These are phyloP conservation scores for Diaperis boleti DNA, from an alignment of 2,888 invertebrate species.

Conservation along the genomic window DNA sequence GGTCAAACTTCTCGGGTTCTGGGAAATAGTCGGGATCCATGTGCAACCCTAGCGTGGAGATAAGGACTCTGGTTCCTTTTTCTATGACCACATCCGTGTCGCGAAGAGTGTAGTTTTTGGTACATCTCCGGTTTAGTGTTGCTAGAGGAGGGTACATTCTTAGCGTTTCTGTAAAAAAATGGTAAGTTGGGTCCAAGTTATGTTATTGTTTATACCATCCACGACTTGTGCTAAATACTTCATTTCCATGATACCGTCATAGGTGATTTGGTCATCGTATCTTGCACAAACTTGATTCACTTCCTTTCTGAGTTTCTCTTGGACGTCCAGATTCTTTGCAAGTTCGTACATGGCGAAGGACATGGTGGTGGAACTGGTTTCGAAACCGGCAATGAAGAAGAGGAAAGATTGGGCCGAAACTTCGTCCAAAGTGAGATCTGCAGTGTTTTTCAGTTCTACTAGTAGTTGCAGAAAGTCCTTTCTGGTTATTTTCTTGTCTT, in stretches of 20 bases:
- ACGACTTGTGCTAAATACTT: slow-evolving; percentile 64
- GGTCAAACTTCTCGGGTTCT: slow-evolving; percentile 53
- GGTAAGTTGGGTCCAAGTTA: too few species aligned
- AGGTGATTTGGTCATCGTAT: slow-evolving; percentile 61
- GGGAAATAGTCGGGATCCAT: slow-evolving; percentile 54
- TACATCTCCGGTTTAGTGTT: slow-evolving; percentile 44
- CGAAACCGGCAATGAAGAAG: slow-evolving; percentile 73
- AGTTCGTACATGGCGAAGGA: slow-evolving; percentile 70
- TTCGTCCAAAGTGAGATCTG: slow-evolving; percentile 46
- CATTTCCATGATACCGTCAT: slow-evolving; percentile 66
- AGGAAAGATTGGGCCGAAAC: slow-evolving; percentile 69
- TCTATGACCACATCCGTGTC: slow-evolving; percentile 48
- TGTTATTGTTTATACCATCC: too few species aligned
- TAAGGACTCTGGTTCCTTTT: slow-evolving; percentile 55
- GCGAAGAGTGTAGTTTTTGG: slow-evolving; percentile 44
- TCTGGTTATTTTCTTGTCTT: slow-evolving; percentile 48
- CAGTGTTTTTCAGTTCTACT: slow-evolving; percentile 49
- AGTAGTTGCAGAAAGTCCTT: slow-evolving; percentile 54
- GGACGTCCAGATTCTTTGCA: slow-evolving; percentile 65
- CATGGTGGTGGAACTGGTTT: slow-evolving; percentile 72
- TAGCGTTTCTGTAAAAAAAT: slow-evolving; percentile 14
- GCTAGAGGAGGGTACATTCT: slow-evolving; percentile 56
- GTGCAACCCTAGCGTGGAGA: slow-evolving; percentile 51
- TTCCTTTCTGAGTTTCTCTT: slow-evolving; percentile 65
- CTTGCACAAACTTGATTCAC: slow-evolving; percentile 57